Conservation (phyloP, 2,797 vertebrate genomes). For the Danio kyathit region DNA sequence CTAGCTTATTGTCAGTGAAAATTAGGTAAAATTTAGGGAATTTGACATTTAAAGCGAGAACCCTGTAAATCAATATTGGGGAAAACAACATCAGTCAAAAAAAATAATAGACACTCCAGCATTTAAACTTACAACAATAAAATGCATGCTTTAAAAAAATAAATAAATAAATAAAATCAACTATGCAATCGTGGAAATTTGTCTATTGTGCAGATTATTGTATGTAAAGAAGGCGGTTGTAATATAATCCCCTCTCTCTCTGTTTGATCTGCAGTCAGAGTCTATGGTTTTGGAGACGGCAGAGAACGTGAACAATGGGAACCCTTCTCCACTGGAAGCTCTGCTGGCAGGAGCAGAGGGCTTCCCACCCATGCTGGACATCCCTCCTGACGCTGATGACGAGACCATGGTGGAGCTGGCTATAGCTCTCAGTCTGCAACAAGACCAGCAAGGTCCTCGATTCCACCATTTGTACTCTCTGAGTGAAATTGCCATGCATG, state of each 20-base stretch:
- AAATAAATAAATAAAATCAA: too few relatives aligned
- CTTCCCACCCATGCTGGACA: constrained; percentile 98
- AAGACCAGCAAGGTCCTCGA: constrained; percentile 94
- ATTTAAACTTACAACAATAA: too few relatives aligned
- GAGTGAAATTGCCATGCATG: neutral
- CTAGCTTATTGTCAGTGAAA: too few relatives aligned
- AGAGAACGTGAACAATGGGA: constrained; percentile 96
- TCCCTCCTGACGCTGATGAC: constrained; percentile 97
- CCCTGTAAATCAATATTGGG: too few relatives aligned
- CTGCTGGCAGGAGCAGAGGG: constrained; percentile 97
- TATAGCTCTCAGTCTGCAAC: constrained; percentile 96
- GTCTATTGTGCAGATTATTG: neutral
- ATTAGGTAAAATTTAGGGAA: too few relatives aligned
- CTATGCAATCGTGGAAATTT: too few relatives aligned
- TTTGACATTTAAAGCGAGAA: too few relatives aligned
- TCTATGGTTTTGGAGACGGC: constrained; percentile 98
- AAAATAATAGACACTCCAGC: too few relatives aligned
- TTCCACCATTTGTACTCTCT: neutral
- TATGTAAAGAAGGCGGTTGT: constrained; percentile 46
- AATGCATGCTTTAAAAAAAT: neutral
- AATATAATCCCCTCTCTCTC: constrained; percentile 55
- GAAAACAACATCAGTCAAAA: too few relatives aligned
- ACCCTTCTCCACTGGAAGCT: constrained; percentile 96
- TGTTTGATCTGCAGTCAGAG: constrained; percentile 85
- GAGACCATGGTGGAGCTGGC: constrained; percentile 99